Evolutionary conservation across 2,113 vertebrate species (phyloP), one percentile per base, ranked within the genome.

Genomic region (Jaculus jaculus): DNA sequence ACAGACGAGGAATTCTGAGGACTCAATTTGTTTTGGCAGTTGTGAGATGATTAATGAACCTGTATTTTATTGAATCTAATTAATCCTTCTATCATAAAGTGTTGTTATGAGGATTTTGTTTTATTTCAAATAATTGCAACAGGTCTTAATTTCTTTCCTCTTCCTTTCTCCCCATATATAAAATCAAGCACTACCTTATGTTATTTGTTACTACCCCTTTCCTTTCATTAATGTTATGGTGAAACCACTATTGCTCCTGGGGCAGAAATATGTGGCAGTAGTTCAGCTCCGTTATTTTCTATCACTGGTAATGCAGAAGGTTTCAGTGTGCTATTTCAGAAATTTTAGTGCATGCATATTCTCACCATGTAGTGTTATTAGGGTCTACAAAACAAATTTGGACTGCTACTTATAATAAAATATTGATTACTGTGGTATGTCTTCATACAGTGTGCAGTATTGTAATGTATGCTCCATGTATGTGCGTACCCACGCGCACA

Each of bases 401-500:
- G 21, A 87, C n/a, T 4, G 5, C 82, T 65, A 21, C 54, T 92
- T 72, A 7, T 73, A 89, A 24, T 10, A 72, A 63, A 69, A 77
- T 85, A 72, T 81, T 65, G 74, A 75, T n/a, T n/a, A n/a, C n/a
- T n/a, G n/a, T n/a, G n/a, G n/a, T n/a, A n/a, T n/a, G n/a, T n/a
- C n/a, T n/a, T n/a, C n/a, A n/a, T n/a, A n/a, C n/a, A n/a, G 51
- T 51, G 51, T 51, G 51, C 12, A 12, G 51, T 51, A 58, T 42
- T 51, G 51, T 51, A 12, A 51, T 51, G 51, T 51, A 12, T 51
- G 66, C 34, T 83, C 28, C 21, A 20, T 83, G 28, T 17, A 47
- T 32, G 28, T 47, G 1, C 5, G 18, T 66, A 26, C 3, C 21
- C 18, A 66, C 21, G 6, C 1, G 0, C 17, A 32, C 3, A 32